Evolutionary conservation across 2,888 invertebrate species (phyloP).

Genomic region (Cheilosia variabilis): DNA sequence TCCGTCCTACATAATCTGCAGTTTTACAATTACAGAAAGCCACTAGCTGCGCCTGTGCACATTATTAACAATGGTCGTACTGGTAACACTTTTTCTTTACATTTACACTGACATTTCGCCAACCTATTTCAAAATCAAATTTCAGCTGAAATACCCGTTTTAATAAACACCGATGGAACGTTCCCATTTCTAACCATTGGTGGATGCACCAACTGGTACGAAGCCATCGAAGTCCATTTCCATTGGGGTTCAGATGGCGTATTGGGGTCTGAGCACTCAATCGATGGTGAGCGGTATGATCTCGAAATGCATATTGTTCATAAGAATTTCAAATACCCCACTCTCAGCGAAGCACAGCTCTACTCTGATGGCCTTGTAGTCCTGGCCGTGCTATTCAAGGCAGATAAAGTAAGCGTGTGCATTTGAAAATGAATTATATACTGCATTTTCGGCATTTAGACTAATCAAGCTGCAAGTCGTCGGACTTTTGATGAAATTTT

Average conservation of each 20-base stretch:
- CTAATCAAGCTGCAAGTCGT: slow-evolving; percentile 72
- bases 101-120: neutral
- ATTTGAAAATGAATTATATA: neutral
- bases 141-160: slow-evolving; percentile 79
- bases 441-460: slow-evolving; percentile 59
- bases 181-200: slow-evolving; percentile 79
- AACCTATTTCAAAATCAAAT: neutral
- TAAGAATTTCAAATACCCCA: slow-evolving; percentile 86
- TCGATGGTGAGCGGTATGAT: slow-evolving; percentile 84
- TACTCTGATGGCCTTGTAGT: slow-evolving; percentile 86
- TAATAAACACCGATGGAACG: slow-evolving; percentile 77
- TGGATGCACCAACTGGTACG: slow-evolving; percentile 77
- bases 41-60: slow-evolving; percentile 85
- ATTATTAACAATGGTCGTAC: slow-evolving; percentile 89
- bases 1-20: slow-evolving; percentile 85
- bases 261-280: slow-evolving; percentile 85
- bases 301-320: slow-evolving; percentile 89
- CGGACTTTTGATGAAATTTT: slow-evolving; percentile 78
- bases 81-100: slow-evolving; percentile 74
- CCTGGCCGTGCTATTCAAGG: slow-evolving; percentile 86
- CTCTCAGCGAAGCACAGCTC: slow-evolving; percentile 84
- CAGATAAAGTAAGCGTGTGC: slow-evolving; percentile 76
- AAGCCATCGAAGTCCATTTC: slow-evolving; percentile 84
- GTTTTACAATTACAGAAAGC: slow-evolving; percentile 87
- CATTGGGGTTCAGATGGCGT: slow-evolving; percentile 89